Evolutionary conservation across 2,888 invertebrate species (phyloP).

Genomic region (Agrochola lychnidis): DNA sequence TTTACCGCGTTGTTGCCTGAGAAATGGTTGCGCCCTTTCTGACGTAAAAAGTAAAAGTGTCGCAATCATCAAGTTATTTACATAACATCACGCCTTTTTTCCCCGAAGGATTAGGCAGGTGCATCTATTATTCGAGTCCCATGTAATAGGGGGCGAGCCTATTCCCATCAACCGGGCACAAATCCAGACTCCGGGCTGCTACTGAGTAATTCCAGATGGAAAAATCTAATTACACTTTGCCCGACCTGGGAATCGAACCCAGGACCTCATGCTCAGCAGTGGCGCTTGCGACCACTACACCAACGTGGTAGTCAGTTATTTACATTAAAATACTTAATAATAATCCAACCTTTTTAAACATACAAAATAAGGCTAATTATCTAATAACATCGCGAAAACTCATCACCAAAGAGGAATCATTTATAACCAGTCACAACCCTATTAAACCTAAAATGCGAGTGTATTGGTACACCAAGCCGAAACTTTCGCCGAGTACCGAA

Average conservation of each 20-base stretch:
- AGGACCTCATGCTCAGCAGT: neutral
- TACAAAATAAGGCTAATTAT: neutral
- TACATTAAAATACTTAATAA: neutral
- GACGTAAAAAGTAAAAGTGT: neutral
- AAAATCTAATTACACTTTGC: too few species aligned
- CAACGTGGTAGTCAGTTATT: neutral
- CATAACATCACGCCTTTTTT: neutral
- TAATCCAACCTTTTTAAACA: neutral
- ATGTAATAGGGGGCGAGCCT: neutral
- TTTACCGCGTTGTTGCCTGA: neutral
- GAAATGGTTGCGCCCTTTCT: neutral
- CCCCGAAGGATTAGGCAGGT: neutral
- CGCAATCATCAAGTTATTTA: neutral
- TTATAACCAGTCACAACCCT: conserved; percentile 13
- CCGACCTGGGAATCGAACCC: neutral
- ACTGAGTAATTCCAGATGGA: neutral
- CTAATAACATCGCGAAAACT: conserved; percentile 8
- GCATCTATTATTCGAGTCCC: neutral
- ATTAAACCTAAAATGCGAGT: conserved; percentile 44
- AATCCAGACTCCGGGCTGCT: neutral
- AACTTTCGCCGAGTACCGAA: conserved; percentile 23
- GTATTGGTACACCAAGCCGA: conserved; percentile 29
- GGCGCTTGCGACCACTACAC: neutral
- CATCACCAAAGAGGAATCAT: conserved; percentile 34
- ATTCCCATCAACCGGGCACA: neutral